These are phyloP conservation scores for Dendrolimus houi DNA, from an alignment of 2,888 invertebrate genomes.

Conservation along the genomic window DNA sequence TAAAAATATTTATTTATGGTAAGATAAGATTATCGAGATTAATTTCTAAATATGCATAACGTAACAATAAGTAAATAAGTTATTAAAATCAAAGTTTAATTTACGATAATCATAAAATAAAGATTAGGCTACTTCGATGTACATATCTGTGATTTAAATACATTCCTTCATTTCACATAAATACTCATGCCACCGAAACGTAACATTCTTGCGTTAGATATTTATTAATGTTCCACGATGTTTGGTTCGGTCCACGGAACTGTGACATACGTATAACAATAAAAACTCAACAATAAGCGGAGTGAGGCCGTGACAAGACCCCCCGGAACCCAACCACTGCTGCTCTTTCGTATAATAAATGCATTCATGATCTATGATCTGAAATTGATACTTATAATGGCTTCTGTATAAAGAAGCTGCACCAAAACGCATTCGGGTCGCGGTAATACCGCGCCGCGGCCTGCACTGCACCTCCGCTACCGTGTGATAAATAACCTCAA, in stretches of 20 bases:
- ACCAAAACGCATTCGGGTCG: conserved; percentile 48
- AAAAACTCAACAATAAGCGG: conserved; percentile 63
- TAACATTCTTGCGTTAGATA: conserved; percentile 50
- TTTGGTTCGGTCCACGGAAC: conserved; percentile 53
- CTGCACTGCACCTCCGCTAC: conserved; percentile 7
- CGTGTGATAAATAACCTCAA: conserved; percentile 69
- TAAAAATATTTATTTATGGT: conserved; percentile 29
- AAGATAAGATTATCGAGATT: conserved; percentile 47
- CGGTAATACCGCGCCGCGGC: conserved; percentile 24
- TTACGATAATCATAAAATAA: conserved; percentile 67
- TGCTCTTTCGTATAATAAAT: conserved; percentile 52
- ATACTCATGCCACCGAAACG: conserved; percentile 45
- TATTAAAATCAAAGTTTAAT: conserved; percentile 69
- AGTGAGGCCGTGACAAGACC: conserved; percentile 55
- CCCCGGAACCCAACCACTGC: conserved; percentile 53
- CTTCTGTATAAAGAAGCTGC: conserved; percentile 72
- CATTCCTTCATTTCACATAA: conserved; percentile 48
- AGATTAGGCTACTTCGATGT: conserved; percentile 54
- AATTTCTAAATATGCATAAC: conserved; percentile 40
- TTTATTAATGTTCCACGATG: conserved; percentile 40
- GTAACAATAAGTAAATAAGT: conserved; percentile 56
- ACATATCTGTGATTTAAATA: conserved; percentile 53
- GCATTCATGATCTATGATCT: conserved; percentile 74
- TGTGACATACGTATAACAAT: conserved; percentile 61
- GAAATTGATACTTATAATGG: conserved; percentile 76